phyloP scores from a whole-genome alignment of 2,797 vertebrate species.

The Vireo griseus region DNA sequence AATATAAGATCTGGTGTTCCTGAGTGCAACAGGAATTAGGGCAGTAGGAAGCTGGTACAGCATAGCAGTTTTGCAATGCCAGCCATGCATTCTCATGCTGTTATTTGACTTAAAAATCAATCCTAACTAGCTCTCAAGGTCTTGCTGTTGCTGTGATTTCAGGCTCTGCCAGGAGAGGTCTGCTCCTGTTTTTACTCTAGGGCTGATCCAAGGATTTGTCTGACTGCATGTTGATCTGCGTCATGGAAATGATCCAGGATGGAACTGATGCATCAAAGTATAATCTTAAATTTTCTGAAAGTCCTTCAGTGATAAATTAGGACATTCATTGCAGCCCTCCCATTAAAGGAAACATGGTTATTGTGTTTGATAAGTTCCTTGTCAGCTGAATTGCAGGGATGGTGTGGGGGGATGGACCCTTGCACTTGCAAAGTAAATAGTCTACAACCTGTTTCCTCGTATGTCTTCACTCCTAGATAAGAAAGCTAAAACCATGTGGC shows the following conservation, averaged over 20 bases:
- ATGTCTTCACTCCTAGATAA: background rate
- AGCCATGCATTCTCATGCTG: accelerated
- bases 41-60: background rate
- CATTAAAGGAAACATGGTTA: background rate
- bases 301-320: background rate
- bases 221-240: background rate
- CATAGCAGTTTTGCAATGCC: background rate
- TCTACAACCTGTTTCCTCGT: background rate
- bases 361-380: background rate
- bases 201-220: background rate
- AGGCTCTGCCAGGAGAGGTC: background rate
- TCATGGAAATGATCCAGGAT: background rate
- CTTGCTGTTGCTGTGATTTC: background rate
- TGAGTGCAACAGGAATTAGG: background rate
- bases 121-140: background rate
- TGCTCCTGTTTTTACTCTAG: background rate
- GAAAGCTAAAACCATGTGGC: background rate
- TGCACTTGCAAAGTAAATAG: background rate
- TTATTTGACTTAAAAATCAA: background rate
- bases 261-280: background rate
- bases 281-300: background rate
- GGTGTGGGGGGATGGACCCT: accelerated
- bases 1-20: background rate
- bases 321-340: background rate
- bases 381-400: background rate